Conservation (phyloP, 2,113 vertebrate species). For the Opisthocomus hoazin region DNA sequence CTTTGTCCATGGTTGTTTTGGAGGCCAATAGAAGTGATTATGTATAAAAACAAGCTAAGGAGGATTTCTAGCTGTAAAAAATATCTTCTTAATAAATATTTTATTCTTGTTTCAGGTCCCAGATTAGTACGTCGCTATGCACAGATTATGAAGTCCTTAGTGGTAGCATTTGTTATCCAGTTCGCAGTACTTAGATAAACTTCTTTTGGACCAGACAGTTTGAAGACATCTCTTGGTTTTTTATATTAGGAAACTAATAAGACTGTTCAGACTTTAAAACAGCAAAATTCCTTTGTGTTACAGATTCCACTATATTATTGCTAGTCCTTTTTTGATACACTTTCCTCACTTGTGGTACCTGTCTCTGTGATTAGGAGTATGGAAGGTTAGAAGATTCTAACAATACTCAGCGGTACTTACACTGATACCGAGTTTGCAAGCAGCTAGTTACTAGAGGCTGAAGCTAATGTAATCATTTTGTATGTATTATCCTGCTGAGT, state of each 20-base stretch:
- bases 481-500: constrained; percentile 11
- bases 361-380: background rate
- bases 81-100: background rate
- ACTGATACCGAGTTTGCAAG: background rate
- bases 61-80: background rate
- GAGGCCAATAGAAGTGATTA: background rate
- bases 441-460: background rate
- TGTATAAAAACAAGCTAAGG: background rate
- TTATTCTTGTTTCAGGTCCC: background rate
- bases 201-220: background rate
- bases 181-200: background rate
- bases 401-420: background rate
- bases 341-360: background rate
- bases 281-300: background rate
- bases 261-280: background rate
- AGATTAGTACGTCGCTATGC: background rate
- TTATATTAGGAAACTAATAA: background rate
- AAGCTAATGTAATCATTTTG: background rate
- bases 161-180: background rate
- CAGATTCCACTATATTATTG: background rate
- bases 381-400: background rate
- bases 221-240: background rate
- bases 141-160: background rate
- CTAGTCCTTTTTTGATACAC: background rate
- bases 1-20: background rate